Conservation (phyloP, 2,113 vertebrate genomes). For the Cinclus mexicanus region DNA sequence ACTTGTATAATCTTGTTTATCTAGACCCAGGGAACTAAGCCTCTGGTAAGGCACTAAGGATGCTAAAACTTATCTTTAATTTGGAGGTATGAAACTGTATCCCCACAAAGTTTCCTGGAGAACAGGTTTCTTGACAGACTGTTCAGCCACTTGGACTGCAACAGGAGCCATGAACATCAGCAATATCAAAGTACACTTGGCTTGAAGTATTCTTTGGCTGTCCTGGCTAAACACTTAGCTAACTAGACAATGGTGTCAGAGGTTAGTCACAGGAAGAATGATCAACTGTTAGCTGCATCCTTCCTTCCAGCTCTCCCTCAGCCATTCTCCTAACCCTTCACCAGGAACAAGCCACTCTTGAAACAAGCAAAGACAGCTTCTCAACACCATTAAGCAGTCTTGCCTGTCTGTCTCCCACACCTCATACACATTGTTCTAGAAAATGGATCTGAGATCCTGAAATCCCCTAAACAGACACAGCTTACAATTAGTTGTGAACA, state of each 20-base stretch:
- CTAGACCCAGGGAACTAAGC: not conserved
- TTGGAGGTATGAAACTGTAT: not conserved
- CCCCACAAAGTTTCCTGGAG: not conserved
- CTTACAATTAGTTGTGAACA: not conserved
- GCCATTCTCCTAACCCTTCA: not conserved
- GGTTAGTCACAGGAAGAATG: not conserved
- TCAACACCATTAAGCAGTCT: not conserved
- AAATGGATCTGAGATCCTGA: not conserved
- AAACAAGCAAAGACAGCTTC: not conserved
- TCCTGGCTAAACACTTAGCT: not conserved
- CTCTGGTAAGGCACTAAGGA: not conserved
- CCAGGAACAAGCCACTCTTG: not conserved
- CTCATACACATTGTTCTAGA: not conserved
- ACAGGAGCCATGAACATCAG: not conserved
- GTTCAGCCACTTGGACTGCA: not conserved
- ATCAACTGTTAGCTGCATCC: not conserved
- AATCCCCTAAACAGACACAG: not conserved
- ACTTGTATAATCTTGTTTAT: not conserved
- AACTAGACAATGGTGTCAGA: not conserved
- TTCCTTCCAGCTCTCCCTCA: not conserved
- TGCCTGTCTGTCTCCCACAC: not conserved
- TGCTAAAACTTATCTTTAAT: not conserved
- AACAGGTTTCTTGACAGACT: not conserved
- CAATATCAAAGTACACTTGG: not conserved
- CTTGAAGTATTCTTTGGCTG: not conserved